A percentile compares a stretch with the other conserved stretches of the same genome.
Evolutionary conservation across 2,797 vertebrate species (phyloP).

Genomic region (Onychomys leucogaster): DNA sequence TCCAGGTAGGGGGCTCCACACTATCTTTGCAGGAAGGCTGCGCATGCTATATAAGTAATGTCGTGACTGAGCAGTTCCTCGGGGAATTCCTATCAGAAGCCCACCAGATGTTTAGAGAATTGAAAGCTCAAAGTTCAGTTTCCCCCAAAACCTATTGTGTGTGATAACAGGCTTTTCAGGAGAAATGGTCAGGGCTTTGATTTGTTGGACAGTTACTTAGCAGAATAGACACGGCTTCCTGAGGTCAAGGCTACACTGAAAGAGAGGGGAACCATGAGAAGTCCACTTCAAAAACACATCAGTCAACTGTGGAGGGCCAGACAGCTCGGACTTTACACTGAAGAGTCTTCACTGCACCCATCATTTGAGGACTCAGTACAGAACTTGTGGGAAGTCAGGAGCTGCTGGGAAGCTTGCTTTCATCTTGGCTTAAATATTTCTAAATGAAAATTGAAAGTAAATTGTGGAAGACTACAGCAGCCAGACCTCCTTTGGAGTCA

Average conservation of each 20-base stretch:
- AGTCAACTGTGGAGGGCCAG: accelerated
- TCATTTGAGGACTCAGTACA: accelerated
- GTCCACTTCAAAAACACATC: not conserved
- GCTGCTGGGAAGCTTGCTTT: accelerated
- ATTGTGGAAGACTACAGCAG: not conserved
- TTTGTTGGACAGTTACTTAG: accelerated
- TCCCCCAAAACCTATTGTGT: not conserved
- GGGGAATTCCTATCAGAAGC: not conserved
- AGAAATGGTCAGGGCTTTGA: accelerated
- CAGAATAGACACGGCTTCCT: accelerated
- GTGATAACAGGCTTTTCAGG: not conserved
- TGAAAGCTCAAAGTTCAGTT: not conserved
- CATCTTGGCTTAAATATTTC: not conserved
- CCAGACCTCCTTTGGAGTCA: not conserved
- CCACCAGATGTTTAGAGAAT: not conserved
- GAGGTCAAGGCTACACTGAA: accelerated
- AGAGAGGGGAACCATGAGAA: not conserved
- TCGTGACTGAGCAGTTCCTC: accelerated
- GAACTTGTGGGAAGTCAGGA: not conserved
- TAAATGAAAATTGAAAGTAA: not conserved
- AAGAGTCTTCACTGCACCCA: not conserved
- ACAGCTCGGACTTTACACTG: accelerated
- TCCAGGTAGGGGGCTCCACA: not conserved
- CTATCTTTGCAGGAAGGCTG: not conserved
- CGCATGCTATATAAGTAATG: accelerated